Evolutionary conservation across 2,113 vertebrate genomes (phyloP).

Genomic region (Bos indicus): DNA sequence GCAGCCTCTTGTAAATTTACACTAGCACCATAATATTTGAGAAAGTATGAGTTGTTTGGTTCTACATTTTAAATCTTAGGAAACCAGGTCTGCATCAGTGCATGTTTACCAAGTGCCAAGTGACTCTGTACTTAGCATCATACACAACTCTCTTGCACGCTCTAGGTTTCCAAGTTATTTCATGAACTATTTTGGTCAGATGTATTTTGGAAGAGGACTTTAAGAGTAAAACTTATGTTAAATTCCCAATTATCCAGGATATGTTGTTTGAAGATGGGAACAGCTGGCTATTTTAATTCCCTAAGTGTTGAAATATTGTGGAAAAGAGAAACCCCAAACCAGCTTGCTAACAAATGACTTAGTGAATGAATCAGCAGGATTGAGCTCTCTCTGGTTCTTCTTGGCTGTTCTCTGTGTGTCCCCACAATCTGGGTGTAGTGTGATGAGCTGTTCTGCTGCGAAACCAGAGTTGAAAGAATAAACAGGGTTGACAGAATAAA

Average conservation of each 20-base stretch:
- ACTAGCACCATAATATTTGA: background rate
- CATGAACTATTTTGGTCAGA: background rate
- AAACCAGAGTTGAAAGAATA: conserved; percentile 80
- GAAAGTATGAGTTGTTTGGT: background rate
- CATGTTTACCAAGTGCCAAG: background rate
- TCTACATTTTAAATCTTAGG: background rate
- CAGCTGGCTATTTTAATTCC: background rate
- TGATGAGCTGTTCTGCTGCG: conserved; percentile 77
- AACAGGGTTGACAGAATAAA: conserved; percentile 71
- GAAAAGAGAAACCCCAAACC: conserved; percentile 27
- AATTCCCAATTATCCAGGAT: background rate
- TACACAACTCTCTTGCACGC: background rate
- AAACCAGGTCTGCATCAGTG: background rate
- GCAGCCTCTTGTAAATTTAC: background rate
- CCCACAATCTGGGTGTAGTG: conserved; percentile 53
- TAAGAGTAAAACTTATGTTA: conserved; percentile 29
- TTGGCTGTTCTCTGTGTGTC: conserved; percentile 58
- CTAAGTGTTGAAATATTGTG: conserved; percentile 52
- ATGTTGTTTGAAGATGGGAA: conserved; percentile 29
- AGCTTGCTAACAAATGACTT: conserved; percentile 65
- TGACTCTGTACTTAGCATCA: background rate
- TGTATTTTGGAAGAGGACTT: background rate
- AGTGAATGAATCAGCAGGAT: conserved; percentile 62
- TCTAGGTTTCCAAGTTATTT: conserved; percentile 16
- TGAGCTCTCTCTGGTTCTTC: conserved; percentile 38